Evolutionary conservation across 2,888 invertebrate genomes (phyloP), one percentile per base, ranked within the genome.

Genomic region (Cephus sareptanus): DNA sequence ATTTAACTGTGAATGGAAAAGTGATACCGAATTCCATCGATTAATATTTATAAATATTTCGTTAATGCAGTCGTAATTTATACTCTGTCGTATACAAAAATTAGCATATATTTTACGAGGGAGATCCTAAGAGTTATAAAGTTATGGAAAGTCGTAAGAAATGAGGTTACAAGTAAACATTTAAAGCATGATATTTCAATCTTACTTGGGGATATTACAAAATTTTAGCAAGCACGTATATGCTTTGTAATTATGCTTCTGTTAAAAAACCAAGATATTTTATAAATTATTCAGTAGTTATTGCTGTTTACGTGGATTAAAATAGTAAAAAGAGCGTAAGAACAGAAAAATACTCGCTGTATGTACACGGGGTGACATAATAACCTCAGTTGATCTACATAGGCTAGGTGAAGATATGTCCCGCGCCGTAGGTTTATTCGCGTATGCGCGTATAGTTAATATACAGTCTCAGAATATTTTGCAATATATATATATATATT

Each of bases 391-490:
- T 56, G 2, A 56, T 56, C 56, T 56, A 56, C 23, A 23, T 56
- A 23, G 23, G 23, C 56, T 56, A 56, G 56, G 23, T 9, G 23
- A 56, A 56, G 56, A 23, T 23, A 56, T 23, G 23, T 56, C 23
- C 56, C 40, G 15, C 9, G 9, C 9, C 56, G 56, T 80, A 85
- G 81, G 79, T 82, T 81, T 84, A 80, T 83, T 79, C 79, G 80
- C 77, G 82, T 75, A 81, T 77, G 82, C 81, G 81, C 71, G 31
- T 31, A 71, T 71, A 71, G 71, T 71, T 71, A 4, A 71, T 34
- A 85, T 81, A 82, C 82, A 83, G 84, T 82, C 82, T 83, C 81
- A 84, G 84, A 85, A 85, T 85, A 86, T 87, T 86, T 87, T 85
- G 85, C 86, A 86, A 86, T 84, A 85, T 83, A 86, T 37, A 37